These are phyloP conservation scores for Drosophila barbarae DNA, from an alignment of 2,888 invertebrate species.

Conservation along the genomic window DNA sequence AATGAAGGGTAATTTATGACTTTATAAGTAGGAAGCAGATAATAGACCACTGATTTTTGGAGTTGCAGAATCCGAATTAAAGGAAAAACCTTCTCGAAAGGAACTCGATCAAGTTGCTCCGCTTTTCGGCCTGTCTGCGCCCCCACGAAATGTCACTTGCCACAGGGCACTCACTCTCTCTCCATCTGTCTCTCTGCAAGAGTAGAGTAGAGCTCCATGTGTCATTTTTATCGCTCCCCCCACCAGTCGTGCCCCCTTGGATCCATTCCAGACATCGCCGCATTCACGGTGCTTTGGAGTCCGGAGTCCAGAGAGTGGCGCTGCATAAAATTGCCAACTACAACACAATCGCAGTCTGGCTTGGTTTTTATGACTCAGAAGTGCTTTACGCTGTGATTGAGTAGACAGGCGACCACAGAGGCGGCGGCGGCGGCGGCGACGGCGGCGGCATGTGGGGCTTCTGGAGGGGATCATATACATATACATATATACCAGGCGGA, in stretches of 20 bases:
- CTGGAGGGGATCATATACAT: slow-evolving; percentile 1
- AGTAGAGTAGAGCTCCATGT: slow-evolving; percentile 38
- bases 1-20: neutral
- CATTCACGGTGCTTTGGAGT: slow-evolving; percentile 6
- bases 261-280: neutral
- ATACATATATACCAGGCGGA: neutral
- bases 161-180: slow-evolving; percentile 25
- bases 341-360: slow-evolving; percentile 41
- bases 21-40: neutral
- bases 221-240: slow-evolving; percentile 39
- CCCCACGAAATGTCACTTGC: slow-evolving; percentile 33
- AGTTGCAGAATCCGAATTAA: neutral
- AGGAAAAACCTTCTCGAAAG: slow-evolving; percentile 9
- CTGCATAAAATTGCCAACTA: slow-evolving; percentile 44
- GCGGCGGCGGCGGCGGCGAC: slow-evolving; percentile 3
- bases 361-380: slow-evolving; percentile 58
- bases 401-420: slow-evolving; percentile 42
- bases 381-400: slow-evolving; percentile 56
- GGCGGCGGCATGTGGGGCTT: slow-evolving; percentile 6
- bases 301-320: slow-evolving; percentile 20
- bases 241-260: neutral
- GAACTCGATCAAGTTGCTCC: slow-evolving; percentile 8
- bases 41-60: neutral
- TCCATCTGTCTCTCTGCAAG: neutral
- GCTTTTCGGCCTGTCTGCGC: slow-evolving; percentile 16